These are phyloP conservation scores for Canis aureus DNA, from an alignment of 2,113 vertebrate species.

Conservation along the genomic window DNA sequence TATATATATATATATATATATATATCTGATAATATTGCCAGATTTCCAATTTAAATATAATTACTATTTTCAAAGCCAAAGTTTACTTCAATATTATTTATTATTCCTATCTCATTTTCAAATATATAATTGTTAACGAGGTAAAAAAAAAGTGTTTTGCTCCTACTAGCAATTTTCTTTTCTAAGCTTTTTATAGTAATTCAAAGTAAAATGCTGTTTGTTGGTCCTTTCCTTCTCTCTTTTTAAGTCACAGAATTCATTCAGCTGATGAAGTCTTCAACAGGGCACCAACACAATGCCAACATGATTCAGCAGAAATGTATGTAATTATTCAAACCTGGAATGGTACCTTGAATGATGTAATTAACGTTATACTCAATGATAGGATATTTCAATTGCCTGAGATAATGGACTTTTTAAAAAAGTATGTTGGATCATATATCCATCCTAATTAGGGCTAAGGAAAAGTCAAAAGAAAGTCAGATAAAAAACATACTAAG, in stretches of 20 bases:
- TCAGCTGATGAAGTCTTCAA: not conserved
- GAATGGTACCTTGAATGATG: slow-evolving; percentile 11
- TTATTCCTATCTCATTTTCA: not conserved
- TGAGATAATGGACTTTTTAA: slow-evolving; percentile 37
- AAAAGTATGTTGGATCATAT: slow-evolving; percentile 51
- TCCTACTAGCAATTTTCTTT: not conserved
- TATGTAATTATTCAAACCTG: slow-evolving; percentile 58
- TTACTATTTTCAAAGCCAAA: not conserved
- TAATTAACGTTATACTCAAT: slow-evolving; percentile 69
- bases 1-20: too few species aligned
- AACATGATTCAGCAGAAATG: slow-evolving; percentile 50
- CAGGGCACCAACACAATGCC: not conserved
- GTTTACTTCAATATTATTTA: not conserved
- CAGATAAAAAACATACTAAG: slow-evolving; percentile 17
- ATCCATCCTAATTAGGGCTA: not conserved
- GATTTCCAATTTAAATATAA: not conserved
- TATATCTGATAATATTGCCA: not conserved
- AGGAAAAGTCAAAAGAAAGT: slow-evolving; percentile 60
- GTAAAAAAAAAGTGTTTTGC: not conserved
- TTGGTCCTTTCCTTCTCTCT: not conserved
- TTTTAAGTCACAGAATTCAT: slow-evolving; percentile 11
- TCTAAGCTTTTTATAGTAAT: not conserved
- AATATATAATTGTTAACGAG: not conserved
- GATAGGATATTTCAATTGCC: slow-evolving; percentile 41
- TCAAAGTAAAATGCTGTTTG: not conserved